phyloP scores from a whole-genome alignment of 1,140 invertebrate genomes.

The Drosophila auraria region DNA sequence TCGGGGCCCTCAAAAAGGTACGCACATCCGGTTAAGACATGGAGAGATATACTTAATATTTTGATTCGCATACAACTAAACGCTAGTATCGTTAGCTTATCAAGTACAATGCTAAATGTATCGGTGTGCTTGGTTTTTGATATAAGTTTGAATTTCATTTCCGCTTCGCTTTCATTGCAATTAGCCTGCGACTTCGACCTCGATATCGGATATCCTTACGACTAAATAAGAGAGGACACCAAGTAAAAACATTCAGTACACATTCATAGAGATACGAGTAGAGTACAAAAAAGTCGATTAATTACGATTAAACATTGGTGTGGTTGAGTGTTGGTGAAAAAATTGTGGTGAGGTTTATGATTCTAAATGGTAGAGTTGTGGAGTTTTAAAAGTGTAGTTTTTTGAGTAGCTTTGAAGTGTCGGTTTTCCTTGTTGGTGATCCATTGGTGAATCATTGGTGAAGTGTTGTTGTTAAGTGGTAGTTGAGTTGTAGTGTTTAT shows the following conservation, averaged over 20 bases:
- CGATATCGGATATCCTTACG: conserved; percentile 30
- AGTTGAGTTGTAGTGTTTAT: background rate
- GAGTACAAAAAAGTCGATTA: conserved; percentile 48
- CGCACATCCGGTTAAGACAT: conserved; percentile 69
- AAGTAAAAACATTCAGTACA: conserved; percentile 79
- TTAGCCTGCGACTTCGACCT: conserved; percentile 4
- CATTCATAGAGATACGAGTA: conserved; percentile 54
- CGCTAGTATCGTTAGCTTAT: conserved; percentile 57
- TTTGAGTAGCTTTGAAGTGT: background rate
- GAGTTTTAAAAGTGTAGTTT: background rate
- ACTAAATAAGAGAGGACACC: conserved; percentile 67
- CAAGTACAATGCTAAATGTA: conserved; percentile 76
- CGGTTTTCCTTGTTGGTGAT: background rate
- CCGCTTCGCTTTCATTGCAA: conserved; percentile 22
- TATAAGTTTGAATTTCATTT: conserved; percentile 65
- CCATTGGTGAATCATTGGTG: background rate
- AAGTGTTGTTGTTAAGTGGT: background rate
- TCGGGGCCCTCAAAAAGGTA: conserved; percentile 66
- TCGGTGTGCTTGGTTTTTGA: conserved; percentile 80
- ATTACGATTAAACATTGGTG: conserved; percentile 22
- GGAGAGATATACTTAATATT: conserved; percentile 44
- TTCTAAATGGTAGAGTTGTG: background rate
- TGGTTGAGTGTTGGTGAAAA: conserved; percentile 17
- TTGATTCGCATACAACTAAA: conserved; percentile 57
- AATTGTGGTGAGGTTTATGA: conserved; percentile 22